Evolutionary conservation across 2,888 invertebrate species (phyloP), one percentile per base, ranked within the genome.

Genomic region (Prosapia bicincta): DNA sequence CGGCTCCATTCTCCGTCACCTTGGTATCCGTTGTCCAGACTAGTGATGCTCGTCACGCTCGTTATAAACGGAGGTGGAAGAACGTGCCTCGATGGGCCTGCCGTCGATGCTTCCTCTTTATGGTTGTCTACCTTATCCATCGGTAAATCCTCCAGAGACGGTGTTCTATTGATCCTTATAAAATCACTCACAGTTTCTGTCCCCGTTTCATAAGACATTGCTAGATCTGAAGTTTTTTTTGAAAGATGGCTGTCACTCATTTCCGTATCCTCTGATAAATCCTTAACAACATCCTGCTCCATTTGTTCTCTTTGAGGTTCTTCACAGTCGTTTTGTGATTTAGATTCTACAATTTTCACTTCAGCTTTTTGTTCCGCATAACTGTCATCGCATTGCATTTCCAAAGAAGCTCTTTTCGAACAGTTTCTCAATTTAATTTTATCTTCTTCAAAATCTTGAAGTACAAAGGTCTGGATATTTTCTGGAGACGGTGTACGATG

Each of bases 1-100:
- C 95, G 88, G 26, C 95, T 95, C 90, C 94, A 94, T 86, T 95
- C 95, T 5, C 95, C 95, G 85, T 95, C 95, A 10, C 96, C 96
- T 86, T 96, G 96, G 85, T 96, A 97, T 66, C 97, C 97, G n/a
- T 92, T 93, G 85, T 97, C 97, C 80, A 96, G 88, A 85, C 96
- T 97, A 28, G 94, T 94, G 78, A 95, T 94, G 83, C 95, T 95
- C n/a, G 95, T 95, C 23, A 95, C 93, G 82, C 95, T 94, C 1
- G 94, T 94, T 24, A 95, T 92, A 82, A 94, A 94, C 6, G 90
- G 90, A 13, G 91, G 79, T 23, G 77, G 74, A 24, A 69, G 68
- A 25, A 66, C 68, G 75, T 78, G 25, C 28, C 69, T 69, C 15
- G 38, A 67, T 24, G 66, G 75, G 30, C 68, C 78, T n/a, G 76